These are phyloP conservation scores for Fragum sueziense DNA, from an alignment of 2,888 invertebrate species.

Conservation along the genomic window DNA sequence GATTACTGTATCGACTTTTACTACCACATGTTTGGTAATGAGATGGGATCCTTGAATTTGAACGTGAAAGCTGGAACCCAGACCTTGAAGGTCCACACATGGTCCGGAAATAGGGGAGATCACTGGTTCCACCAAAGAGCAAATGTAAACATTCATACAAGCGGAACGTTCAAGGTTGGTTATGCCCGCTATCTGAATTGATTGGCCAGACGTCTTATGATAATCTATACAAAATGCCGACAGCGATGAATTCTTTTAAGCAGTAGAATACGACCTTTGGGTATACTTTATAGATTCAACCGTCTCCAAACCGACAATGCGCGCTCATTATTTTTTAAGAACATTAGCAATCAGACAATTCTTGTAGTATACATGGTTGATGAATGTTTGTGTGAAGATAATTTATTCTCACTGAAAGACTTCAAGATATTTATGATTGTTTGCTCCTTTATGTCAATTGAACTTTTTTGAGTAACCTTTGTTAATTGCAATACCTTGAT, in stretches of 20 bases:
- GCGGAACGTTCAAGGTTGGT: conserved; percentile 52
- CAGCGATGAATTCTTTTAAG: neutral
- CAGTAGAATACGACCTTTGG: neutral
- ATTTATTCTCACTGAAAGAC: no score
- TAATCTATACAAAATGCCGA: neutral
- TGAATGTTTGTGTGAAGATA: no score
- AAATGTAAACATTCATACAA: conserved; percentile 56
- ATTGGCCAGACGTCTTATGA: neutral
- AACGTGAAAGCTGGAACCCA: conserved; percentile 48
- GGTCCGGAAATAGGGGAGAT: conserved; percentile 62
- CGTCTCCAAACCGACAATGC: no score
- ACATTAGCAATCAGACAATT: no score
- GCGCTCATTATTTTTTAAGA: no score
- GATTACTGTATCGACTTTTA: conserved; percentile 72
- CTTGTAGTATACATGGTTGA: no score
- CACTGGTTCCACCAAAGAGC: conserved; percentile 54
- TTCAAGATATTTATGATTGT: no score
- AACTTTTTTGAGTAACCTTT: no score
- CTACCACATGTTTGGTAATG: conserved; percentile 72
- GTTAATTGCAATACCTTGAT: no score
- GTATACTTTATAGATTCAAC: neutral
- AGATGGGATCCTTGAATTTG: conserved; percentile 65
- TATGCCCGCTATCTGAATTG: no score
- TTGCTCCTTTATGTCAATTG: no score
- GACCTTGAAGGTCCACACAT: conserved; percentile 37